Evolutionary conservation across 2,113 vertebrate genomes (phyloP), one percentile per base, ranked within the genome.

Genomic region (Polyodon spathula): DNA sequence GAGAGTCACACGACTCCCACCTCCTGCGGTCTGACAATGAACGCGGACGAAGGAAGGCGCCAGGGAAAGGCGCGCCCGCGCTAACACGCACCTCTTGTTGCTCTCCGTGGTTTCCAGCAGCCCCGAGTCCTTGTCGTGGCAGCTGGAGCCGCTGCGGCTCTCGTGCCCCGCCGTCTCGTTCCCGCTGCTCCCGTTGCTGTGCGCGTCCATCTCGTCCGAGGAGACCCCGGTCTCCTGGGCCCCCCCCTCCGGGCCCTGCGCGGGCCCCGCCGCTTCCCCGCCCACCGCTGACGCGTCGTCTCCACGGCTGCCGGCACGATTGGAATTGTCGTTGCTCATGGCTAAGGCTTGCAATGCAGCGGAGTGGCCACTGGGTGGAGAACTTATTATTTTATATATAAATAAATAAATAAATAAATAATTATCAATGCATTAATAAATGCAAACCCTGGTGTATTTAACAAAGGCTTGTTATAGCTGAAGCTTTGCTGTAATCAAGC

Each of bases 81-180:
- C 1, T 15, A 9, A 16, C 2, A 12, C 71, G 59, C n/a, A 88
- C 87, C 92, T 94, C 72, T 93, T 95, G 76, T 81, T 81, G 82
- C 88, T 93, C 75, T 89, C 90, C 1, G 89, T 90, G 0, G 81
- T 92, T 54, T 90, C 88, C 71, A 93, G 74, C 78, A 92, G 77
- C 61, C 83, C 91, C 0, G 92, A 95, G 69, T 95, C 92, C 58
- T 93, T 93, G 54, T 89, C 85, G 1, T 89, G 90, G 61, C 83
- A 81, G 0, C 84, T 86, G 0, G 89, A 92, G 6, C 86, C 91
- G 65, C 88, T 89, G 64, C 87, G 84, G 8, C 89, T 92, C 11
- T 90, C 90, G 1, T 79, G 73, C 52, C 91, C 91, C 0, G 87
- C 91, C 0, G 90, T 93, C 63, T 95, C 92, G 43, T 93, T 95